phyloP scores from a whole-genome alignment of 2,888 invertebrate genomes.

The Drosophila eohydei region DNA sequence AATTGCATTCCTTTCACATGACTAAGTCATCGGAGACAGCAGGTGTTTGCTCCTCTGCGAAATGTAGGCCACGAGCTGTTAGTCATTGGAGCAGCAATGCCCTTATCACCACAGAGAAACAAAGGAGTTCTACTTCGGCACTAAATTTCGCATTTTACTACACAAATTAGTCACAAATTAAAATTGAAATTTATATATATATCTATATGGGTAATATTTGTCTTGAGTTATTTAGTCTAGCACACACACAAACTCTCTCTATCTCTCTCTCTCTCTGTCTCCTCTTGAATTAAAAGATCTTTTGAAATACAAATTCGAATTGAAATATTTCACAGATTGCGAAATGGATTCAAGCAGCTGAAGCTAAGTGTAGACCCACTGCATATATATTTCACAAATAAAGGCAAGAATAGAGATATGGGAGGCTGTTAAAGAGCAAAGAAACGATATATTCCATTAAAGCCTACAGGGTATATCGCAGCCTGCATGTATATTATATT shows the following conservation, averaged over 20 bases:
- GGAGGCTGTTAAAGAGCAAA: too few relatives aligned
- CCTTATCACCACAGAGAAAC: constrained; percentile 10
- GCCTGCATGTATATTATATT: too few relatives aligned
- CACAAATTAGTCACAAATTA: constrained; percentile 11
- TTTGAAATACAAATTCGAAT: neutral
- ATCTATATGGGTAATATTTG: neutral
- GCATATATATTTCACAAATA: too few relatives aligned
- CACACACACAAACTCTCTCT: too few relatives aligned
- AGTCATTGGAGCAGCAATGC: constrained; percentile 26
- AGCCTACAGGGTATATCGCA: too few relatives aligned
- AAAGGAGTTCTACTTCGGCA: constrained; percentile 5
- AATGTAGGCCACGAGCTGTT: constrained; percentile 15
- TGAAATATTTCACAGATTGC: neutral
- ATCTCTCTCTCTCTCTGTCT: neutral
- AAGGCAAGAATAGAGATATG: too few relatives aligned
- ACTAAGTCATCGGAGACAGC: constrained; percentile 26
- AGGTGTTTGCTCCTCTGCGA: constrained; percentile 18
- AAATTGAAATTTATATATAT: neutral
- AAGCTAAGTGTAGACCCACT: too few relatives aligned
- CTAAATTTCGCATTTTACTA: neutral
- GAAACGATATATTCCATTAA: too few relatives aligned
- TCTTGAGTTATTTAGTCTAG: neutral
- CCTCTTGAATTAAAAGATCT: neutral
- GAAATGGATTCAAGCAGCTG: neutral
- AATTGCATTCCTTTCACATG: constrained; percentile 47